phyloP scores from a whole-genome alignment of 2,888 invertebrate species.

The Megastigmus dorsalis region DNA sequence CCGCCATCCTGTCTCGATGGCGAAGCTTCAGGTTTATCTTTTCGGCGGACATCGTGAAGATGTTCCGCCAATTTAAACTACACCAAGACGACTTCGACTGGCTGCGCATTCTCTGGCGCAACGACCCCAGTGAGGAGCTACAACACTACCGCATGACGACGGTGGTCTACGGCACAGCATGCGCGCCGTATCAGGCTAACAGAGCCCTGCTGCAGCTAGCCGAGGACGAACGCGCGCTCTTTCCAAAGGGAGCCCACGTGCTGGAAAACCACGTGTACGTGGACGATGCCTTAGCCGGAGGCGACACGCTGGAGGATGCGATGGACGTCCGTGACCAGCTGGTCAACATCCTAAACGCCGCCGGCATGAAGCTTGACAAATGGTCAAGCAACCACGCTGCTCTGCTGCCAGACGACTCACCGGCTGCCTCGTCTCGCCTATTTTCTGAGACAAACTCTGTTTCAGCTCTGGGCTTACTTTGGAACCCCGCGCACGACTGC shows the following conservation, averaged over 20 bases:
- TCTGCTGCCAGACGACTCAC: not conserved
- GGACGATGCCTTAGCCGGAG: constrained; percentile 12
- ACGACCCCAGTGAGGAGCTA: not conserved
- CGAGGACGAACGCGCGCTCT: constrained; percentile 16
- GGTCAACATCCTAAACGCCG: not conserved
- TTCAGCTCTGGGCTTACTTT: not conserved
- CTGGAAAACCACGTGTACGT: constrained; percentile 36
- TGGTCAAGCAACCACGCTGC: not conserved
- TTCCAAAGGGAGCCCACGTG: constrained; percentile 17
- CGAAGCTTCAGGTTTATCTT: not conserved
- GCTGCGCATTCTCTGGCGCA: constrained; percentile 61
- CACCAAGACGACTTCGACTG: constrained; percentile 45
- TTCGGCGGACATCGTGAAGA: constrained; percentile 9
- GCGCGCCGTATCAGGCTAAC: constrained; percentile 24
- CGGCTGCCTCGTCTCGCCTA: not conserved
- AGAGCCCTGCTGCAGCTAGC: constrained; percentile 26
- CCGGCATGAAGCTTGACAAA: too few relatives aligned
- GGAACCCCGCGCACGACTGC: not conserved
- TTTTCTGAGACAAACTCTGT: not conserved
- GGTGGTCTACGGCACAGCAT: constrained; percentile 17
- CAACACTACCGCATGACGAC: constrained; percentile 15
- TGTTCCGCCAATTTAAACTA: constrained; percentile 52
- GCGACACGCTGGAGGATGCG: not conserved
- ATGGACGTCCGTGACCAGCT: not conserved
- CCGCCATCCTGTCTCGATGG: not conserved